These are phyloP conservation scores for Hirudo medicinalis DNA, from an alignment of 1,140 invertebrate genomes.

Conservation along the genomic window DNA sequence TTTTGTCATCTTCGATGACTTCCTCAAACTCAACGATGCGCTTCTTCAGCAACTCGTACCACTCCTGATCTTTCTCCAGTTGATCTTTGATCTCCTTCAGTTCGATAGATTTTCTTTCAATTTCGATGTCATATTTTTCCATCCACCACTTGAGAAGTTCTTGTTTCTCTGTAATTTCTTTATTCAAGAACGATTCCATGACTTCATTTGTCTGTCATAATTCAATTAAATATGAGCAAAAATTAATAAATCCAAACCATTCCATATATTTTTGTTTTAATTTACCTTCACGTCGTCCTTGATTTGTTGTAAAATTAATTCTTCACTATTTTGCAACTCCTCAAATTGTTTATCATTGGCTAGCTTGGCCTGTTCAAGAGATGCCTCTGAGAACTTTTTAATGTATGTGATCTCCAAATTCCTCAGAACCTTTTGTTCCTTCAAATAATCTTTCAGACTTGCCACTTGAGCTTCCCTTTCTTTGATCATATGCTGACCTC, in stretches of 20 bases:
- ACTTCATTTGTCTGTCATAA: background rate
- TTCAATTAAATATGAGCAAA: too few relatives aligned
- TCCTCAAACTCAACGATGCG: background rate
- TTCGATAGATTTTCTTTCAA: background rate
- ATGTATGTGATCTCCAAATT: background rate
- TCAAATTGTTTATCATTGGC: constrained; percentile 1
- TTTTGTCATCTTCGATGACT: constrained; percentile 5
- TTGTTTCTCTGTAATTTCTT: constrained; percentile 1
- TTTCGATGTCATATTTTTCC: constrained; percentile 2
- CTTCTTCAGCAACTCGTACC: background rate
- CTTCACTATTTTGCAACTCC: background rate
- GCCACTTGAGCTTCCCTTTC: constrained; percentile 5
- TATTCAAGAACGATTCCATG: background rate
- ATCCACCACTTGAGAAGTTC: constrained; percentile 2
- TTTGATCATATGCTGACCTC: constrained; percentile 5
- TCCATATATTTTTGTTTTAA: too few relatives aligned
- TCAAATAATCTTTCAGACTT: constrained; percentile 8
- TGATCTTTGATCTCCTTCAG: constrained; percentile 4
- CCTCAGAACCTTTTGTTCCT: constrained; percentile 9
- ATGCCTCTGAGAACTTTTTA: constrained; percentile 7
- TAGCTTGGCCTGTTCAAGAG: background rate
- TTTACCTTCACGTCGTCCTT: constrained; percentile 1
- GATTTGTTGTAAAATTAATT: background rate
- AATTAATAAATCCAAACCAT: too few relatives aligned
- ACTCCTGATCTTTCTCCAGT: constrained; percentile 6